Percentiles rank a stretch among this genome's conserved stretches.
Evolutionary conservation across 2,888 invertebrate species (phyloP).

Genomic region (Incurvaria masculella): DNA sequence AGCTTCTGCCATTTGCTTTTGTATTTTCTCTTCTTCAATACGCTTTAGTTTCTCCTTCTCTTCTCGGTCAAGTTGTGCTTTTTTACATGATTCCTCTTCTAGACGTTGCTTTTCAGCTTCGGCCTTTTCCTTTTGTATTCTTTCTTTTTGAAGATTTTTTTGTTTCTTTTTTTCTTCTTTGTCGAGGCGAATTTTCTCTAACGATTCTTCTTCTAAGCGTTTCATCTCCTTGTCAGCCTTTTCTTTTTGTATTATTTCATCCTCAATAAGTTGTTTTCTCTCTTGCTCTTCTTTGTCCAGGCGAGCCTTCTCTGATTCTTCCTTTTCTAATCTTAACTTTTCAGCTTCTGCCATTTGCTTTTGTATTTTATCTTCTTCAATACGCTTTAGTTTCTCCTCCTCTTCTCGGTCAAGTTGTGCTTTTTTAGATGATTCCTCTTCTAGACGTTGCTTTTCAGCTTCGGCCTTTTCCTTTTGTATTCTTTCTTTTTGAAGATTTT

Average conservation of each 20-base stretch:
- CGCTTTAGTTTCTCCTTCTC: too few relatives aligned
- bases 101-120: slow-evolving; percentile 12
- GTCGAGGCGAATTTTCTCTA: slow-evolving; percentile 7
- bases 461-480: too few relatives aligned
- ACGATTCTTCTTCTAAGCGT: too few relatives aligned
- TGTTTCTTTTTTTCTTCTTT: slow-evolving; percentile 8
- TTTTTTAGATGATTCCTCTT: slow-evolving; percentile 17
- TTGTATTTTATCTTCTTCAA: slow-evolving; percentile 2
- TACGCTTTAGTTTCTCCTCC: slow-evolving; percentile 6
- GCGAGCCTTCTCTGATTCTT: slow-evolving; percentile 2
- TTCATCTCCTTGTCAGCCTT: too few relatives aligned
- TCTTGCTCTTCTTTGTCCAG: not conserved
- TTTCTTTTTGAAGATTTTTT: slow-evolving; percentile 13
- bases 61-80: too few relatives aligned
- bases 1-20: too few relatives aligned
- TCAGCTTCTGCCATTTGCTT: slow-evolving; percentile 6
- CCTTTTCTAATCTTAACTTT: slow-evolving; percentile 7
- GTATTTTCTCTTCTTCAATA: too few relatives aligned
- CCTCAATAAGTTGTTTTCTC: too few relatives aligned
- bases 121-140: slow-evolving; percentile 11
- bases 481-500: slow-evolving; percentile 5
- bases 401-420: slow-evolving; percentile 6
- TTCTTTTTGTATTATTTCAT: slow-evolving; percentile 4
- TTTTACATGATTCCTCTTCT: slow-evolving; percentile 5
- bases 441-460: slow-evolving; percentile 1